phyloP scores from a whole-genome alignment of 2,113 vertebrate genomes.

The Cyprichromis sp. region DNA sequence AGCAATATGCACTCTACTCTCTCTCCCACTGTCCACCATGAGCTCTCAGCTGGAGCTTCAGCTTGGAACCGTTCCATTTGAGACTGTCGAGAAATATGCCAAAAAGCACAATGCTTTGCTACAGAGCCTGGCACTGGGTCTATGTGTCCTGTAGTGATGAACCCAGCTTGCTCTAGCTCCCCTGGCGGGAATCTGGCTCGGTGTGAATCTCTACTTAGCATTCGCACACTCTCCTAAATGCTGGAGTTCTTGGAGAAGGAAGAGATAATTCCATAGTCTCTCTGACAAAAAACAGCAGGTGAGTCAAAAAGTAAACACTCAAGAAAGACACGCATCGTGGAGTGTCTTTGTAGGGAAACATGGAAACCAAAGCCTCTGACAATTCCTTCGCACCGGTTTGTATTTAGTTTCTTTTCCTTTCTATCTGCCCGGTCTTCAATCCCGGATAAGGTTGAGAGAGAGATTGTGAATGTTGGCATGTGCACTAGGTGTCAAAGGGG shows the following conservation, averaged over 20 bases:
- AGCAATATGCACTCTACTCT: conserved; percentile 11
- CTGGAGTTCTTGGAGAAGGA: not conserved
- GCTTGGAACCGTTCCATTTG: conserved; percentile 42
- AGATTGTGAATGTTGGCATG: conserved; percentile 8
- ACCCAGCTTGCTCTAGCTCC: conserved; percentile 31
- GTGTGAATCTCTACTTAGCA: conserved; percentile 16
- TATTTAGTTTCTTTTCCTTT: not conserved
- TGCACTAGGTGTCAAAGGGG: conserved; percentile 21
- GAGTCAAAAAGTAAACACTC: not conserved
- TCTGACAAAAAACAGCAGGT: not conserved
- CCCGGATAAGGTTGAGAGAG: conserved; percentile 24
- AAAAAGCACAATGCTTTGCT: conserved; percentile 34
- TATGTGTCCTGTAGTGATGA: conserved; percentile 26
- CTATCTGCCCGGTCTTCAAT: not conserved
- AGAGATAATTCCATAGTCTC: not conserved
- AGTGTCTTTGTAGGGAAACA: not conserved
- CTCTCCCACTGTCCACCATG: conserved; percentile 33
- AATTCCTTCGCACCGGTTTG: not conserved
- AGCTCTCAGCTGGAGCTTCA: conserved; percentile 37
- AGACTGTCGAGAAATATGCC: conserved; percentile 31
- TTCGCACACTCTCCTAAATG: not conserved
- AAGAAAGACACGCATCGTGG: not conserved
- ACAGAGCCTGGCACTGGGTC: conserved; percentile 18
- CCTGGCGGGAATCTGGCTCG: conserved; percentile 15
- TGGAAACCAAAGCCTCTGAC: not conserved